Base-by-base conservation (phyloP, 2,888 invertebrate species). In the Cordilura impudica region DNA sequence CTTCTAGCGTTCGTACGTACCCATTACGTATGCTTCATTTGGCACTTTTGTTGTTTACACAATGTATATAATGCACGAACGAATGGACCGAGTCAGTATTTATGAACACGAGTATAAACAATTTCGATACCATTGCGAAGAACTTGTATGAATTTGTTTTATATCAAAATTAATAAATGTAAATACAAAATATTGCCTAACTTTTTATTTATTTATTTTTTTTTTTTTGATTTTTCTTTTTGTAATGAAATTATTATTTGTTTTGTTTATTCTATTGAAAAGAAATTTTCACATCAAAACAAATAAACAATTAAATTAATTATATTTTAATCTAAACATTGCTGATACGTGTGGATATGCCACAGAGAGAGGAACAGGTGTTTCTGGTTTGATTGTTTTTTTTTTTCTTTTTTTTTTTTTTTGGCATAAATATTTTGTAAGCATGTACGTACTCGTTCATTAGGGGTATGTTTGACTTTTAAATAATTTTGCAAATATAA, bases 71-170 rank as follows among this genome's bases (percentile, higher is more conserved):
- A 12, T 49, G 19, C n/a, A 43, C n/a, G 29, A 10, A 6, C 10
- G 29, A 6, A 29, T 53, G 26, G 26, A 61, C 4, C 12, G 10
- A 45, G 10, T 29, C 7, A 26, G 6, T 14, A 51, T 26, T 39
- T 53, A 54, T 54, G 18, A 31, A 18, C n/a, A n/a, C n/a, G n/a
- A n/a, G n/a, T 47, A 54, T 31, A 12, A 56, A 45, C 31, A 45
- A 67, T 66, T 53, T 18, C 43, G 54, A 19, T 29, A 54, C n/a
- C 39, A 1, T 43, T 43, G 26, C 8, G n/a, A 26, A 43, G 12
- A 45, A 45, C 29, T 21, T 45, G 10, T 29, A 45, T n/a, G 45
- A 31, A 45, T 35, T 45, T 56, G 0, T 14, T 67, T 67, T 7
- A 5, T 53, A 16, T n/a, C 16, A 35, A 45, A 26, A 7, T 31